Evolutionary conservation across 2,888 invertebrate genomes (phyloP), one percentile per base, ranked within the genome.

Genomic region (Calameuta idolon): DNA sequence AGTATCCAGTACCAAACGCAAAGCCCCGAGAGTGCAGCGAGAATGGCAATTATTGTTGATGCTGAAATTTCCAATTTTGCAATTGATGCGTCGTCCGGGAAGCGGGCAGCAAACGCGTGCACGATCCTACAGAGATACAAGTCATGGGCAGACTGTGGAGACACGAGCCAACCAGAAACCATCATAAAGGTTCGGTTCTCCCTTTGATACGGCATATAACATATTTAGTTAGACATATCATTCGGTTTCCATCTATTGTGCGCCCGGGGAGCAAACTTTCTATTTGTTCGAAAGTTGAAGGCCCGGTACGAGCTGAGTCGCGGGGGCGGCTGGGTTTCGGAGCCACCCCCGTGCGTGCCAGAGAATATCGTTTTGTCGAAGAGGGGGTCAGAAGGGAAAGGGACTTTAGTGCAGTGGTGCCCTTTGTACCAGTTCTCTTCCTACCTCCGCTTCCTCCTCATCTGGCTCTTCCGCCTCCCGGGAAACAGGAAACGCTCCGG

Each of bases 161-260:
- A 88, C 85, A 86, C 85, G 85, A 86, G 85, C 87, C 85, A 88
- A 87, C 89, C 86, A 88, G 89, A 89, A 90, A 91, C 88, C 89
- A 87, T 89, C 88, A 89, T 90, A 89, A 90, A 90, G 90, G 90
- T 90, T 90, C 85, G 87, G 86, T 87, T 88, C 86, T 89, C 85
- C 88, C 90, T 90, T 90, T 90, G 90, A 90, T 89, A 90, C 84
- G 84, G 83, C 55, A 74, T 69, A 84, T 84, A 89, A 89, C 89
- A 87, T 87, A 90, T 91, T 91, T 88, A 90, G 90, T 90, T 90
- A 88, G 89, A 90, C 89, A 88, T 90, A 90, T 90, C 90, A 90
- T 91, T 91, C 89, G 90, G 89, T 91, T 90, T 90, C 88, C 83
- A 89, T 84, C 89, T 88, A 91, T 91, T 90, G 89, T 90, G 83